These are phyloP conservation scores for Fabriciana adippe DNA, from an alignment of 2,888 invertebrate genomes.

Conservation along the genomic window DNA sequence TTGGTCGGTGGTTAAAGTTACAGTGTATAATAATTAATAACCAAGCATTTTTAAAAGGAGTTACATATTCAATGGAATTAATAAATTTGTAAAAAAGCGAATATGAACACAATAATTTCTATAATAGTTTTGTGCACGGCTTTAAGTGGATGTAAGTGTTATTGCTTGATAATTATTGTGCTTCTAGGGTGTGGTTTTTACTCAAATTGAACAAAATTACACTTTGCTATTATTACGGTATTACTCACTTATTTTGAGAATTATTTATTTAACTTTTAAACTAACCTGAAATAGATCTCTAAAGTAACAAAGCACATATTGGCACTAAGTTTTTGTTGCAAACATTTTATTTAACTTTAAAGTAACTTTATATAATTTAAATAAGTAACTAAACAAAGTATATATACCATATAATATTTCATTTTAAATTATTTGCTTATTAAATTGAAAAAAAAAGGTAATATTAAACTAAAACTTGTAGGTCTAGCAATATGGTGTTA, in stretches of 20 bases:
- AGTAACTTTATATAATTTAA: too few species aligned
- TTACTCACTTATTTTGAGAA: not conserved
- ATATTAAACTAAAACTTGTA: slow-evolving; percentile 46
- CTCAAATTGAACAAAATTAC: slow-evolving; percentile 2
- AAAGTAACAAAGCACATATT: too few species aligned
- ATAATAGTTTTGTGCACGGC: slow-evolving; percentile 8
- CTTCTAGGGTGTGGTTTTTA: slow-evolving; percentile 39
- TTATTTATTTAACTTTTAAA: too few species aligned
- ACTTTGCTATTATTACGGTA: not conserved
- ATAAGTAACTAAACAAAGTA: too few species aligned
- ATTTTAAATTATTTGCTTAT: too few species aligned
- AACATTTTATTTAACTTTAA: too few species aligned
- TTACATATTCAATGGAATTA: slow-evolving; percentile 3
- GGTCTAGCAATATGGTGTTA: slow-evolving; percentile 91
- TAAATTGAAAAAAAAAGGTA: not conserved
- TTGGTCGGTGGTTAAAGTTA: too few species aligned
- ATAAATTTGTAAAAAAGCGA: not conserved
- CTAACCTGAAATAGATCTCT: too few species aligned
- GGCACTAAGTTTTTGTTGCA: too few species aligned
- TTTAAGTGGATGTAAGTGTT: slow-evolving; percentile 25
- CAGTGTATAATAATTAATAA: too few species aligned
- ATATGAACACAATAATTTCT: slow-evolving; percentile 9
- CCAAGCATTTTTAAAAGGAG: too few species aligned
- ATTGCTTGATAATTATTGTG: not conserved
- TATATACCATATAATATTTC: not conserved